A percentile compares a stretch with the other conserved stretches of the same genome.
phyloP scores from a whole-genome alignment of 2,888 invertebrate genomes.

The Dexiosoma caninum region DNA sequence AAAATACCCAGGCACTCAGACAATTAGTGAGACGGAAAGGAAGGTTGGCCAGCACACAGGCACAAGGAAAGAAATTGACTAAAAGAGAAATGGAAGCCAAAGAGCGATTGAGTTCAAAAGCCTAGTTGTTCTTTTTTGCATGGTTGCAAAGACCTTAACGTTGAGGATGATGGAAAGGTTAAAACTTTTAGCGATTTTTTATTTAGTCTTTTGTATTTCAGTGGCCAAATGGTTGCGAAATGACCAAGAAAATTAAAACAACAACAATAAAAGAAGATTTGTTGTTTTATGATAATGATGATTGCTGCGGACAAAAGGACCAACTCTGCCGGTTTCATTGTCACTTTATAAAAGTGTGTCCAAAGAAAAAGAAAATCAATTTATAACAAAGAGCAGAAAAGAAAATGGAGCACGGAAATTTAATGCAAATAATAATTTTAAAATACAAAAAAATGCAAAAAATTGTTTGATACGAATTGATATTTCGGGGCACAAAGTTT shows the following conservation, averaged over 20 bases:
- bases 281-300: background rate
- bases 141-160: background rate
- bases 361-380: background rate
- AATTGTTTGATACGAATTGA: no score
- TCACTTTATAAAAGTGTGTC: background rate
- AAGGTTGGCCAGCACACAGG: background rate
- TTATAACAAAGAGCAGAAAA: background rate
- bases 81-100: background rate
- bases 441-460: background rate
- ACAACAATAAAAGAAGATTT: background rate
- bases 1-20: background rate
- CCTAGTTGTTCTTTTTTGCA: background rate
- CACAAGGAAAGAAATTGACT: background rate
- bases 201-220: conserved; percentile 5
- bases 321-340: conserved; percentile 17
- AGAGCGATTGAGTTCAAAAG: conserved; percentile 9
- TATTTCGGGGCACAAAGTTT: no score
- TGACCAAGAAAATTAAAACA: conserved; percentile 7
- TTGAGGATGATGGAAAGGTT: background rate
- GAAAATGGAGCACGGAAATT: background rate
- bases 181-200: conserved; percentile 11
- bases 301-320: conserved; percentile 30
- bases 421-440: background rate
- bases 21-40: background rate
- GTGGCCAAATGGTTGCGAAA: conserved; percentile 45